A percentile compares a stretch with the other conserved stretches of the same genome.
These are phyloP conservation scores for Diadophis punctatus DNA, from an alignment of 2,113 vertebrate genomes.

Conservation along the genomic window DNA sequence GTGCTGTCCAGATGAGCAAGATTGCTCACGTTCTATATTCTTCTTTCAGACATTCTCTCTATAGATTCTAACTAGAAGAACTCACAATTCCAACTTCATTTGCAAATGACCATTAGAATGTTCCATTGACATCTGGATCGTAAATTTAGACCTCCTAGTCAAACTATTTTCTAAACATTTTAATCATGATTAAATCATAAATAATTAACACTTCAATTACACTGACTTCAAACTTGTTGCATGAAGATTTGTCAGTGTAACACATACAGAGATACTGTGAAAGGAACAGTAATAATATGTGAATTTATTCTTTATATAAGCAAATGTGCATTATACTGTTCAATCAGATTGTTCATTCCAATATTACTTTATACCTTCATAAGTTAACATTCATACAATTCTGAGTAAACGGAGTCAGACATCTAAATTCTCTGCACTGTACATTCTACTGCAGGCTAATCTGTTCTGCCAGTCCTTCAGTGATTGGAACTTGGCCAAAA, in stretches of 20 bases:
- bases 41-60: background rate
- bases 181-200: background rate
- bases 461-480: background rate
- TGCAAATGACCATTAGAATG: background rate
- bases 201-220: background rate
- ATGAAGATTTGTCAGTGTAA: background rate
- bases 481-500: background rate
- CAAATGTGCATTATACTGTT: background rate
- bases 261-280: background rate
- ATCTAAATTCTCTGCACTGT: background rate
- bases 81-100: background rate
- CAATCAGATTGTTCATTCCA: background rate
- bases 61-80: background rate
- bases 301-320: slow-evolving; percentile 2
- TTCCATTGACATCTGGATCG: background rate
- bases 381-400: slow-evolving; percentile 3
- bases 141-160: background rate
- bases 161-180: background rate
- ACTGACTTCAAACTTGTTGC: background rate
- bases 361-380: slow-evolving; percentile 7
- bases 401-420: slow-evolving; percentile 1
- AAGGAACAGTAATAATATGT: background rate
- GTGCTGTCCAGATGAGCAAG: background rate
- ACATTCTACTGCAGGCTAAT: background rate
- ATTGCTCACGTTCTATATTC: background rate